Evolutionary conservation across 1,140 invertebrate genomes (phyloP).

Genomic region (Spodoptera litura): DNA sequence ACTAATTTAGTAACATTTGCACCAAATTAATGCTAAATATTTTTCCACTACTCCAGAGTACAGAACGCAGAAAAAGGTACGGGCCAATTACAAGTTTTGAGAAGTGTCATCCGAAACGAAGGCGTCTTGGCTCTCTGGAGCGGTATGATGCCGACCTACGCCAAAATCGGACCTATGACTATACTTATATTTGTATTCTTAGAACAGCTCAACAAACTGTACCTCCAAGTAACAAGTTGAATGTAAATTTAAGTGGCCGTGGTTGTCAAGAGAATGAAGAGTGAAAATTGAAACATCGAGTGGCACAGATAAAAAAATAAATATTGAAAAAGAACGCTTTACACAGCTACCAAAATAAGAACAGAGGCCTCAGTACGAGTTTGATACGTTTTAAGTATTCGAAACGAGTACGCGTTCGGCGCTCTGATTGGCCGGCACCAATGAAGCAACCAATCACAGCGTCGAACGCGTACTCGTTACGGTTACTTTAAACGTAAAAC

Average conservation of each 20-base stretch:
- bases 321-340: too few species aligned
- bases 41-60: conserved; percentile 89
- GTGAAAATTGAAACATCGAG: too few species aligned
- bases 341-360: too few species aligned
- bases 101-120: conserved; percentile 94
- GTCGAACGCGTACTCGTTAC: too few species aligned
- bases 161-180: conserved; percentile 97
- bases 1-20: too few species aligned
- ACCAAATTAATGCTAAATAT: background rate
- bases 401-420: too few species aligned
- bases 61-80: conserved; percentile 98
- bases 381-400: too few species aligned
- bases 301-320: too few species aligned
- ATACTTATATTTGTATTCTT: conserved; percentile 98
- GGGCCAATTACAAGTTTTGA: conserved; percentile 95
- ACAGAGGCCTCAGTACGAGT: too few species aligned
- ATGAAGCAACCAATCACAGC: too few species aligned
- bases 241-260: background rate
- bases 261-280: background rate
- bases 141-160: conserved; percentile 98
- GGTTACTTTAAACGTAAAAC: too few species aligned
- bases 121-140: conserved; percentile 98
- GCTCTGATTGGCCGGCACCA: too few species aligned
- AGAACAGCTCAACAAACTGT: conserved; percentile 95
- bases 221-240: conserved; percentile 62